A percentile compares a stretch with the other conserved stretches of the same genome.
Conservation (phyloP, 2,888 invertebrate species). For the Chaetoderma sp. region DNA sequence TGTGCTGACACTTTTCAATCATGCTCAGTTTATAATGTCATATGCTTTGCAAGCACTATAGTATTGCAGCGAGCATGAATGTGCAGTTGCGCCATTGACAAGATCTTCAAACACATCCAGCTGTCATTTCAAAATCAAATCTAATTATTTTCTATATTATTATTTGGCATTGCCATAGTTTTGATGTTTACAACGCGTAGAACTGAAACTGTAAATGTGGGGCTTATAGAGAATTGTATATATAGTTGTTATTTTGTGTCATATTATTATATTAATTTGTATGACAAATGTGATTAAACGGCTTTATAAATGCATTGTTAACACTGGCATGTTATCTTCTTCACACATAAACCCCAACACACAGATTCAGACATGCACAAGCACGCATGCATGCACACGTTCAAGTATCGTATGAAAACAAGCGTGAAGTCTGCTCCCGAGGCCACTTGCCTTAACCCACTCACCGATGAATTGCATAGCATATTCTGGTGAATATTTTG, state of each 20-base stretch:
- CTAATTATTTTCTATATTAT: neutral
- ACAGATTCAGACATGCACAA: slow-evolving; percentile 1
- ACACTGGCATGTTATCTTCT: too few relatives aligned
- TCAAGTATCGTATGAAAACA: too few relatives aligned
- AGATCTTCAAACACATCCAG: neutral
- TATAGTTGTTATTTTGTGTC: neutral
- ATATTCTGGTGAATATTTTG: too few relatives aligned
- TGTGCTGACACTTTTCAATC: too few relatives aligned
- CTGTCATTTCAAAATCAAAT: neutral
- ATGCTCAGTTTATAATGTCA: too few relatives aligned
- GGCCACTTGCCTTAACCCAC: too few relatives aligned
- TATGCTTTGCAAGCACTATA: too few relatives aligned
- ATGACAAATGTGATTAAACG: neutral
- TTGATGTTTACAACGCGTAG: neutral
- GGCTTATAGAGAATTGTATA: neutral
- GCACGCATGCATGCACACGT: too few relatives aligned
- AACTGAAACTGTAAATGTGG: neutral
- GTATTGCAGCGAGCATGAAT: too few relatives aligned
- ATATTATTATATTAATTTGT: neutral
- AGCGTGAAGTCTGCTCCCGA: too few relatives aligned
- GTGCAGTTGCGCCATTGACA: too few relatives aligned
- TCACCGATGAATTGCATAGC: too few relatives aligned
- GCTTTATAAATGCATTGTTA: neutral
- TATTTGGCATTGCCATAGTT: neutral
- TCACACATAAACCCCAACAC: neutral